These are phyloP conservation scores for Vanessa cardui DNA, from an alignment of 2,888 invertebrate species.

Conservation along the genomic window DNA sequence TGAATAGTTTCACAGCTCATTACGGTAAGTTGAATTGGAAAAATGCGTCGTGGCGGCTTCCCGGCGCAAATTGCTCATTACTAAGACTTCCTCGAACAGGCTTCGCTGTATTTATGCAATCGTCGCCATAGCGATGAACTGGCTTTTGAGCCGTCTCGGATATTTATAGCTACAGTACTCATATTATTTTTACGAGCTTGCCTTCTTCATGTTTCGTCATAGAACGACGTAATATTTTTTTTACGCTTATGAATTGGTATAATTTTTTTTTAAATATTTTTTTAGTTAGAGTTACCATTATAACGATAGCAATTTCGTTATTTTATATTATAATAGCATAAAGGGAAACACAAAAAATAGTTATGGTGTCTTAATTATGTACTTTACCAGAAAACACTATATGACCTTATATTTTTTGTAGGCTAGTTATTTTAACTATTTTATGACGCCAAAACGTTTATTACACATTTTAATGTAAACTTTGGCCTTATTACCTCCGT, in stretches of 20 bases:
- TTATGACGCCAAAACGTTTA: not conserved
- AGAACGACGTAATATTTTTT: conserved; percentile 15
- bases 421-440: too few relatives aligned
- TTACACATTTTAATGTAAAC: not conserved
- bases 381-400: too few relatives aligned
- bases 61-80: conserved; percentile 67
- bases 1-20: conserved; percentile 69
- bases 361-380: too few relatives aligned
- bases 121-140: conserved; percentile 49
- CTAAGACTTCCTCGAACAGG: conserved; percentile 60
- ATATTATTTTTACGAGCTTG: conserved; percentile 28
- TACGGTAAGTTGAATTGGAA: conserved; percentile 58
- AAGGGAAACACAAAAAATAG: too few relatives aligned
- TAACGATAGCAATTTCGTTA: too few relatives aligned
- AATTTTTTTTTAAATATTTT: too few relatives aligned
- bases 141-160: conserved; percentile 46
- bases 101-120: conserved; percentile 62
- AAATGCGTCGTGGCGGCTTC: conserved; percentile 45
- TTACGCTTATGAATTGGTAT: not conserved
- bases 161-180: conserved; percentile 38
- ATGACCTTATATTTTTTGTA: too few relatives aligned
- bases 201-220: conserved; percentile 20
- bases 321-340: too few relatives aligned
- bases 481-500: conserved; percentile 8
- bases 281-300: too few relatives aligned